These are phyloP conservation scores for Rhinophrynus dorsalis DNA, from an alignment of 2,797 vertebrate genomes.

Conservation along the genomic window DNA sequence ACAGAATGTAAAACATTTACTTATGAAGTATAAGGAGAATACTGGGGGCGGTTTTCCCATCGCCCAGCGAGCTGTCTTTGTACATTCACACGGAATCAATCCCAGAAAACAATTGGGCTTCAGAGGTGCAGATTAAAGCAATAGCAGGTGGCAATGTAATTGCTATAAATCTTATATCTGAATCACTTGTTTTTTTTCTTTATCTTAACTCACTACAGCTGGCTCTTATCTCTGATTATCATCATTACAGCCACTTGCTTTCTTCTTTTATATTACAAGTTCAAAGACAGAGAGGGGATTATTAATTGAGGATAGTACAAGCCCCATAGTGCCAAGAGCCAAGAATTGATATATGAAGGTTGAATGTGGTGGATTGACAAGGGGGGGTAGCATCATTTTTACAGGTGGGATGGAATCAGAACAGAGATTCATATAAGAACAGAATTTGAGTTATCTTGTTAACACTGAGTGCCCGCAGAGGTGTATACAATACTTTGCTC, in stretches of 20 bases:
- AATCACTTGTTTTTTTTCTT: slow-evolving; percentile 55
- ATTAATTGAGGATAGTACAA: neutral
- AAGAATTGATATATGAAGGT: neutral
- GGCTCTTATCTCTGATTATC: slow-evolving; percentile 54
- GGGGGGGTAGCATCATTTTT: neutral
- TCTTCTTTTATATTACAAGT: slow-evolving; percentile 31
- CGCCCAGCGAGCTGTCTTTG: slow-evolving; percentile 4
- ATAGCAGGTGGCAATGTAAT: slow-evolving; percentile 65
- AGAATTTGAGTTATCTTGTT: slow-evolving; percentile 1
- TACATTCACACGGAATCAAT: slow-evolving; percentile 44
- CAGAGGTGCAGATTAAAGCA: slow-evolving; percentile 54
- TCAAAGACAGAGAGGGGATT: slow-evolving; percentile 48
- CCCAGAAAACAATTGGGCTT: slow-evolving; percentile 54
- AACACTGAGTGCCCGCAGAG: too few species aligned
- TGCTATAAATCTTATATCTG: slow-evolving; percentile 54
- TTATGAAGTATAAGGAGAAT: neutral
- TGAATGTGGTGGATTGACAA: too few species aligned
- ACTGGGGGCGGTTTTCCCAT: neutral
- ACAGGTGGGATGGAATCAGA: neutral
- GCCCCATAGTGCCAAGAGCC: neutral
- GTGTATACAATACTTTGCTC: too few species aligned
- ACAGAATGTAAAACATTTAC: neutral
- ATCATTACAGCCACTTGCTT: neutral
- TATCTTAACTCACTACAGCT: slow-evolving; percentile 55
- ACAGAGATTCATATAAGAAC: neutral